Evolutionary conservation across 2,797 vertebrate genomes (phyloP), one percentile per base, ranked within the genome.

Genomic region (Monodelphis domestica): DNA sequence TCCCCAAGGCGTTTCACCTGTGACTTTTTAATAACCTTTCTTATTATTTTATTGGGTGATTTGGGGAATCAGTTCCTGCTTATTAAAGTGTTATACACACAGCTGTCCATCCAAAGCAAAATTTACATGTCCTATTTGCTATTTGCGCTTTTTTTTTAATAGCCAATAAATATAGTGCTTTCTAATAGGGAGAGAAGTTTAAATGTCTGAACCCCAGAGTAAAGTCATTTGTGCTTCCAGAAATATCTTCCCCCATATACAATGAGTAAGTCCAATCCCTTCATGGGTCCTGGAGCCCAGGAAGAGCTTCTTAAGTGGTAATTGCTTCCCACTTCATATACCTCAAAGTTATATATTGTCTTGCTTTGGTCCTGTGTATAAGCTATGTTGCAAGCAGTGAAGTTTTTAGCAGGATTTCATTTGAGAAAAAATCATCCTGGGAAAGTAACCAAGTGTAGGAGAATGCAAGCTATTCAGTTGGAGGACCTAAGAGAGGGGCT

Each of bases 41-140:
- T 96, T 91, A 95, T 95, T 91, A 95, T 96, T 95, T 94, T 28
- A 54, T 45, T 55, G 94, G 95, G 51, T n/a, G n/a, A n/a, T n/a
- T n/a, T n/a, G n/a, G 38, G 89, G 93, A 53, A 54, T 90, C 30
- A 91, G 89, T 84, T 92, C 92, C 50, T 91, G 21, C 88, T 50
- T 92, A 90, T 38, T 93, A 38, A 78, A 78, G 70, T 78, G 38
- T 45, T 26, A 70, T n/a, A 92, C 5, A 59, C 3, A 29, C 17
- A 53, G 55, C 59, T 10, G 17, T 57, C 7, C 33, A 45, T 87
- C 55, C 87, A 94, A 89, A 95, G 53, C 93, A 91, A 54, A 93
- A 45, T 90, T 92, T 87, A 94, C 53, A 53, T 95, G 51, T 30
- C 29, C 53, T 90, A 51, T 90, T 33, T 91, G 84, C 56, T 45